These are phyloP conservation scores for Resseliella maxima DNA, from an alignment of 2,888 invertebrate species.

Conservation along the genomic window DNA sequence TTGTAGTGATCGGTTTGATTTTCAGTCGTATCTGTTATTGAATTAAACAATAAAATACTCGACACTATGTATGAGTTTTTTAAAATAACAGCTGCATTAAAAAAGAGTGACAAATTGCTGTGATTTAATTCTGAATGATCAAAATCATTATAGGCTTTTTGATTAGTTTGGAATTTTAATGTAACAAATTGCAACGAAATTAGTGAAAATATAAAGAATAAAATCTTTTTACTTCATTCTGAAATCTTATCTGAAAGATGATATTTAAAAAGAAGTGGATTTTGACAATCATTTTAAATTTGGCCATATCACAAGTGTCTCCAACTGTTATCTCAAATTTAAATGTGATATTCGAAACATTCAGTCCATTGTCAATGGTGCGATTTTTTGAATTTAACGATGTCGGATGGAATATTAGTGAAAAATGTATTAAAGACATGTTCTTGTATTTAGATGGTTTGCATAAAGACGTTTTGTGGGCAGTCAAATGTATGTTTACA, in stretches of 20 bases:
- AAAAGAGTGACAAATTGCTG: neutral
- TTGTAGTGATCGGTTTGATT: conserved; percentile 42
- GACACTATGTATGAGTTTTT: neutral
- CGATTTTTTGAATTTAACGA: conserved; percentile 64
- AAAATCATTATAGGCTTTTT: neutral
- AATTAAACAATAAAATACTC: neutral
- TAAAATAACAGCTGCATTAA: neutral
- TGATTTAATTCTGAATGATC: neutral
- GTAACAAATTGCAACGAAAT: neutral
- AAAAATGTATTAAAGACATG: conserved; percentile 63
- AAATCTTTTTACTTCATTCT: neutral
- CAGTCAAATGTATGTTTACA: conserved; percentile 62
- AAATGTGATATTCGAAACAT: conserved; percentile 63
- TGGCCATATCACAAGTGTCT: neutral
- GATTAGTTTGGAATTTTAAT: neutral
- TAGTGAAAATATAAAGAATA: neutral
- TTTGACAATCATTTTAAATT: neutral
- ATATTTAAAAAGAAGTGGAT: conserved; percentile 28
- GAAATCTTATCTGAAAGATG: neutral
- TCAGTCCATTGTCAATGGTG: conserved; percentile 63
- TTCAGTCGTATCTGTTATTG: neutral
- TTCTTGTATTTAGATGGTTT: conserved; percentile 63
- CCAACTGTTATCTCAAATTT: conserved; percentile 61
- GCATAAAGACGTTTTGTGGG: conserved; percentile 63
- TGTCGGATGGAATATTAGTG: conserved; percentile 64